Evolutionary conservation across 2,797 vertebrate species (phyloP).

Genomic region (Limnodromus scolopaceus): DNA sequence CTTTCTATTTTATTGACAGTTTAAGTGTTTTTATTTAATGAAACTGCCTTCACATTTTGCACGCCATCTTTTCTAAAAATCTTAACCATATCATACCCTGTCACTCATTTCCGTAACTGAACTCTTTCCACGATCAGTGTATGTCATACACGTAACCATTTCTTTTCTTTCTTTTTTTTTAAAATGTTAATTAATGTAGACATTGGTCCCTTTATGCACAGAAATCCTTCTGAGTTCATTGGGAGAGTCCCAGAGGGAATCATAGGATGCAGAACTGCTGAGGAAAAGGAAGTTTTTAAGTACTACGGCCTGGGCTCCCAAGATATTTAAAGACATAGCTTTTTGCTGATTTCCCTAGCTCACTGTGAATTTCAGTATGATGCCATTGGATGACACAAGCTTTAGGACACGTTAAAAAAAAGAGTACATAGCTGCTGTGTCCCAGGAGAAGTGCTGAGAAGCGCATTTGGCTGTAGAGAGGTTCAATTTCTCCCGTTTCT

Average conservation of each 20-base stretch:
- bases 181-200: neutral
- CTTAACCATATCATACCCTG: neutral
- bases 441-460: neutral
- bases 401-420: neutral
- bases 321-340: neutral
- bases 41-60: neutral
- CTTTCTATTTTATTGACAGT: neutral
- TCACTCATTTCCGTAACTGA: neutral
- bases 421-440: neutral
- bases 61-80: neutral
- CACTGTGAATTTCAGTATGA: neutral
- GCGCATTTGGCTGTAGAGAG: neutral
- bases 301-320: neutral
- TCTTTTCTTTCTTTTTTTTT: neutral
- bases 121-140: neutral
- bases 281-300: neutral
- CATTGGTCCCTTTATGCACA: neutral
- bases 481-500: neutral
- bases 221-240: neutral
- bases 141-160: neutral
- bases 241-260: neutral
- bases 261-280: neutral
- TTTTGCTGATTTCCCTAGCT: neutral
- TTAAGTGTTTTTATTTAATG: slow-evolving; percentile 30
- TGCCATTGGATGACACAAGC: neutral